Evolutionary conservation across 2,113 vertebrate species (phyloP), one percentile per base, ranked within the genome.

Genomic region (Capreolus pygargus): DNA sequence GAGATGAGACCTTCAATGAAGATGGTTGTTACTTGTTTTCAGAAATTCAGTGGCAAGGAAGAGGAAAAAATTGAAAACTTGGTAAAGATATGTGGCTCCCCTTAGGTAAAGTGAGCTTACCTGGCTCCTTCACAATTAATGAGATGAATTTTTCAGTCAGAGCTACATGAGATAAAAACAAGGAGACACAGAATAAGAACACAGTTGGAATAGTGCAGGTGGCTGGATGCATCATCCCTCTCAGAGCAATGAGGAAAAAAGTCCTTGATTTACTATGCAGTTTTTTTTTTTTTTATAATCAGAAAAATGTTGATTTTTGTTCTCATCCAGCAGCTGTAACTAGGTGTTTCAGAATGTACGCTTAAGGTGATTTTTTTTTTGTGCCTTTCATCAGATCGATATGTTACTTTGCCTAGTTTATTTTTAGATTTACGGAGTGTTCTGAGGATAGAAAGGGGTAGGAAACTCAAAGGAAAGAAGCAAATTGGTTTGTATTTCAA

Each of bases 381-480:
- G 84, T 88, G n/a, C 33, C 39, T 94, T 96, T 95, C 28, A 95
- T 89, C 43, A 78, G 81, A 96, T 96, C 84, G 57, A 52, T 93
- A 89, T 39, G 43, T 91, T 96, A 57, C 25, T 78, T 91, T 95
- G 55, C 64, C 74, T 91, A 30, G 89, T 93, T 96, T 93, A 79
- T 89, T 97, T 95, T 97, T 95, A 97, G 95, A 94, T 89, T 97
- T 97, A 90, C 50, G 67, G 50, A 96, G 70, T 94, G 25, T 95
- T 96, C 89, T 96, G 43, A 74, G 86, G 76, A 30, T n/a, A 96
- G 55, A 21, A 86, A 78, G 83, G 86, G 76, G 45, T n/a, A 97
- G 78, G 25, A 88, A 78, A 95, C 50, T 86, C 91, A 92, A 95
- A 96, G 85, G 52, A 82, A 92, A 92, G 61, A 81, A 86, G 54